A percentile compares a stretch with the other conserved stretches of the same genome.
Evolutionary conservation across 2,888 invertebrate species (phyloP).

Genomic region (Apoderus coryli): DNA sequence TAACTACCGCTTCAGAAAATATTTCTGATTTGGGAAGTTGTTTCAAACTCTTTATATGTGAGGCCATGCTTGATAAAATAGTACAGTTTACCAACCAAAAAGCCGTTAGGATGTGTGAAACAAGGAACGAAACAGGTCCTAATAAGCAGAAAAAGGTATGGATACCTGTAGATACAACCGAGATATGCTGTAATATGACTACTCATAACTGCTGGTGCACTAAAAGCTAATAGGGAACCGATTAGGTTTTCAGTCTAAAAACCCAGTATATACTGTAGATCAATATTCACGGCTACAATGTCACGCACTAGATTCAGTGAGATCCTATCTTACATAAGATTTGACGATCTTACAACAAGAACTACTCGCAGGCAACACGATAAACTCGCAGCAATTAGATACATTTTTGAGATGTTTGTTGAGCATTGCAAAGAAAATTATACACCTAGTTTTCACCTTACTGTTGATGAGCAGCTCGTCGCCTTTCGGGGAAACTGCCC

Average conservation of each 20-base stretch:
- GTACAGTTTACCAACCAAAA: conserved; percentile 7
- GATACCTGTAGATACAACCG: conserved; percentile 7
- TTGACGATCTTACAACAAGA: conserved; percentile 12
- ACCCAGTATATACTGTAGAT: conserved; percentile 5
- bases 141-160: conserved; percentile 5
- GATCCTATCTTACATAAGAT: conserved; percentile 10
- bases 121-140: conserved; percentile 6
- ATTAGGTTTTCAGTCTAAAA: conserved; percentile 6
- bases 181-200: too few species aligned
- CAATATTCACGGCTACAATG: conserved; percentile 10
- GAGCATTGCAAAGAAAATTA: conserved; percentile 12
- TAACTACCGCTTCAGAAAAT: too few species aligned
- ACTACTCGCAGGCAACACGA: conserved; percentile 8
- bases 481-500: conserved; percentile 11
- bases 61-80: conserved; percentile 7
- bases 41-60: too few species aligned
- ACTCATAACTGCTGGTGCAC: too few species aligned
- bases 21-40: conserved; percentile 3
- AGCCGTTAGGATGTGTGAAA: conserved; percentile 4
- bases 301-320: conserved; percentile 9
- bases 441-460: conserved; percentile 8
- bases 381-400: conserved; percentile 11
- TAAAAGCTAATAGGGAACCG: conserved; percentile 7
- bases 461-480: conserved; percentile 13
- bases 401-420: conserved; percentile 11